These are phyloP conservation scores for Drosophila paramelanica DNA, from an alignment of 2,888 invertebrate genomes.

Conservation along the genomic window DNA sequence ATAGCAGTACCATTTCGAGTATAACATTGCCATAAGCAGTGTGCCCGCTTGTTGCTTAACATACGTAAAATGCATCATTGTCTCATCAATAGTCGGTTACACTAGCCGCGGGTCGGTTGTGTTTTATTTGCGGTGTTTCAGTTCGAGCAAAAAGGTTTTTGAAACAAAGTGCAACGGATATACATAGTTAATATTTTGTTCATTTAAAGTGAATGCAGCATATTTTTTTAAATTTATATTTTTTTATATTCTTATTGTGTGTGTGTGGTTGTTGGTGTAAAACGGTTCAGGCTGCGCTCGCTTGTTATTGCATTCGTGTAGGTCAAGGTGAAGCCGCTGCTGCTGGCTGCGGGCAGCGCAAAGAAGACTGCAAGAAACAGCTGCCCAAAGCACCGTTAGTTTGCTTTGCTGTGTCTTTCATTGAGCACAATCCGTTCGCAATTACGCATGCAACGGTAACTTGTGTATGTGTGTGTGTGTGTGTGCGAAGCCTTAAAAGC, in stretches of 20 bases:
- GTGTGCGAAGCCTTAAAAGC: slow-evolving; percentile 62
- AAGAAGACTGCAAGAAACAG: slow-evolving; percentile 34
- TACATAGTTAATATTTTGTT: slow-evolving; percentile 18
- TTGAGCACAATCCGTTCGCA: slow-evolving; percentile 45
- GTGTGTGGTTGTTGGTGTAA: slow-evolving; percentile 2
- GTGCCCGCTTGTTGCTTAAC: slow-evolving; percentile 10
- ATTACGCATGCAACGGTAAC: slow-evolving; percentile 50
- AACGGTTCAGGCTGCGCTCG: slow-evolving; percentile 6
- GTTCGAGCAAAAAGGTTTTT: slow-evolving; percentile 33
- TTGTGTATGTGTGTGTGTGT: slow-evolving; percentile 3
- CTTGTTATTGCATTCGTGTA: slow-evolving; percentile 58
- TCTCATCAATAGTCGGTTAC: slow-evolving; percentile 48
- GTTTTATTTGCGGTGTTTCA: slow-evolving; percentile 17
- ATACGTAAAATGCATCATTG: background rate
- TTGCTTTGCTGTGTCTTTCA: slow-evolving; percentile 22
- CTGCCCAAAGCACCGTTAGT: slow-evolving; percentile 51
- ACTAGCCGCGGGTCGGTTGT: slow-evolving; percentile 55
- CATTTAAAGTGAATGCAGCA: slow-evolving; percentile 13
- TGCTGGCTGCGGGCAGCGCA: slow-evolving; percentile 17
- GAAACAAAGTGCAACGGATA: slow-evolving; percentile 45
- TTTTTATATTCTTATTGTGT: slow-evolving; percentile 9
- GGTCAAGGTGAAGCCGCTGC: slow-evolving; percentile 69
- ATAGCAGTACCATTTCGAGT: slow-evolving; percentile 30
- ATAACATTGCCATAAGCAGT: background rate
- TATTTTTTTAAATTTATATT: background rate